Conservation (phyloP, 2,888 invertebrate genomes). For the Acholoe squamosa region DNA sequence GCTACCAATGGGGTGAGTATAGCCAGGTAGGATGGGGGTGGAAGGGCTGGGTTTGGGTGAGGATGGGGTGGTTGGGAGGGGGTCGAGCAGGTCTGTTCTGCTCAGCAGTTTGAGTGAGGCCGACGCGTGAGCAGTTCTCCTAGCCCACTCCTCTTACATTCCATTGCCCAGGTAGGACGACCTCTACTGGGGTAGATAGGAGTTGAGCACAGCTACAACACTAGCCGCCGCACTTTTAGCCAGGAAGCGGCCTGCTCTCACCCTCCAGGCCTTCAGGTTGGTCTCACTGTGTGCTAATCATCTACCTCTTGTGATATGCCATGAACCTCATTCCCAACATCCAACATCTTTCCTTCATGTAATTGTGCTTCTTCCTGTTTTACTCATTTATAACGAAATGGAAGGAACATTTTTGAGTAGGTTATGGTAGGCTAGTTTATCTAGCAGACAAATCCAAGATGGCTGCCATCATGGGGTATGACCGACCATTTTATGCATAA, state of each 20-base stretch:
- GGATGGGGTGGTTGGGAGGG: not conserved
- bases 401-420: not conserved
- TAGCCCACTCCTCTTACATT: conserved; percentile 59
- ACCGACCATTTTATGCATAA: not conserved
- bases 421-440: not conserved
- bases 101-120: not conserved
- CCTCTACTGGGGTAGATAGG: conserved; percentile 29
- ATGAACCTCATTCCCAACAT: not conserved
- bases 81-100: not conserved
- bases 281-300: conserved; percentile 13
- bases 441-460: conserved; percentile 43
- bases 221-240: conserved; percentile 15
- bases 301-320: not conserved
- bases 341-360: not conserved
- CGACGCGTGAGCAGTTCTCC: conserved; percentile 8
- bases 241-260: not conserved
- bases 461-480: conserved; percentile 29
- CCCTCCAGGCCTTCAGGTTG: conserved; percentile 9
- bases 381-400: not conserved
- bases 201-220: not conserved
- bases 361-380: not conserved
- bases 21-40: too few species aligned
- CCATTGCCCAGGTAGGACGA: conserved; percentile 56
- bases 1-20: not conserved
- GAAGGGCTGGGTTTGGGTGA: not conserved